Percentiles rank a stretch among this genome's conserved stretches.
Conservation (phyloP, 2,797 vertebrate genomes). For the Hyperoplus lanceolatus region DNA sequence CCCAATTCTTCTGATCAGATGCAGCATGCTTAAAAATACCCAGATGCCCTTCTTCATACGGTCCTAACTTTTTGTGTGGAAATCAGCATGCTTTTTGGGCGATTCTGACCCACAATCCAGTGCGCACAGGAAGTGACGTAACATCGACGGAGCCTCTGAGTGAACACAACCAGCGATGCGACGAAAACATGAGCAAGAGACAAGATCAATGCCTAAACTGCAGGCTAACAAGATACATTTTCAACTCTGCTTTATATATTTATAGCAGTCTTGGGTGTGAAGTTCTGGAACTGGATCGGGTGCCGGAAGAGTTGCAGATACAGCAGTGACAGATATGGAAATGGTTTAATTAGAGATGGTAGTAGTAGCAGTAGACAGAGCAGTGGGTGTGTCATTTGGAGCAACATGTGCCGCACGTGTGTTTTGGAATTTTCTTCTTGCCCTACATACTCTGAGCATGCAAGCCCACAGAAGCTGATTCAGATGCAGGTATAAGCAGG, state of each 20-base stretch:
- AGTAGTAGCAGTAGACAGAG: conserved; percentile 35
- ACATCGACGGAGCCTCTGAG: too few species aligned
- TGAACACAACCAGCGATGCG: too few species aligned
- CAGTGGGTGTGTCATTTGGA: not conserved
- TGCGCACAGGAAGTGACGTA: too few species aligned
- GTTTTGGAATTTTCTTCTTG: conserved; percentile 8
- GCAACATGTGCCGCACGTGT: not conserved
- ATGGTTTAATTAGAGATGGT: conserved; percentile 6
- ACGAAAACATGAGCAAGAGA: too few species aligned
- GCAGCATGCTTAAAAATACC: too few species aligned
- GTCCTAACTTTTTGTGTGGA: conserved; percentile 51
- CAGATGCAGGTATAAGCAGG: conserved; percentile 15
- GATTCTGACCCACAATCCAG: too few species aligned
- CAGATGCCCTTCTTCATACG: conserved; percentile 52
- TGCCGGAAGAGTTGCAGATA: conserved; percentile 26
- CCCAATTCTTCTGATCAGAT: too few species aligned
- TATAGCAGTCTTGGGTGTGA: conserved; percentile 18
- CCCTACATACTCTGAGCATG: conserved; percentile 7
- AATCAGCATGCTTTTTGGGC: too few species aligned
- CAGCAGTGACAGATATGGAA: conserved; percentile 46
- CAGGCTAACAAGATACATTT: too few species aligned
- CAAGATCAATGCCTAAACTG: too few species aligned
- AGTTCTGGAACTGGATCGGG: conserved; percentile 48
- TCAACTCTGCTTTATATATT: conserved; percentile 41
- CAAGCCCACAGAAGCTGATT: not conserved